Evolutionary conservation across 2,888 invertebrate genomes (phyloP).

Genomic region (Aspidiotus rigidus): DNA sequence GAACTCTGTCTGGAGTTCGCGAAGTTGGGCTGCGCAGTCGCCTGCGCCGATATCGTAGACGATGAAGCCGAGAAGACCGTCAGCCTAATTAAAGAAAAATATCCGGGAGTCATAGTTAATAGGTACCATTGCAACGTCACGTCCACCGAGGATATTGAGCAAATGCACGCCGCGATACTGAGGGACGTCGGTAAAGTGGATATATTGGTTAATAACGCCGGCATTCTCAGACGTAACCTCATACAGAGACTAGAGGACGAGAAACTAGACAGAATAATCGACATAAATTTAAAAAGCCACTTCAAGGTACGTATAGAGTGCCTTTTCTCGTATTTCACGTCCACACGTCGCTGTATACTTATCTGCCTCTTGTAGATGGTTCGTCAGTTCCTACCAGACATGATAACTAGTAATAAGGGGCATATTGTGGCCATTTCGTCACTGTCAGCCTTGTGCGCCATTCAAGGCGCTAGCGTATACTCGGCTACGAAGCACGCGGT

Average conservation of each 20-base stretch:
- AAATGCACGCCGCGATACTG: neutral
- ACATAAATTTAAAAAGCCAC: slow-evolving; percentile 4
- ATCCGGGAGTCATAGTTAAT: neutral
- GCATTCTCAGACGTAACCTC: neutral
- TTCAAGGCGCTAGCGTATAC: slow-evolving; percentile 33
- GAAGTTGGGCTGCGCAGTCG: neutral
- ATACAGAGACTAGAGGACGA: neutral
- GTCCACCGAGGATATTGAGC: neutral
- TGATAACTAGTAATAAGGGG: slow-evolving; percentile 76
- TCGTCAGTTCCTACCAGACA: slow-evolving; percentile 79
- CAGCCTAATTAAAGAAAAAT: neutral
- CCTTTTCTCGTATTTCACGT: too few species aligned
- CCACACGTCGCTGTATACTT: too few species aligned
- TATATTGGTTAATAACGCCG: neutral
- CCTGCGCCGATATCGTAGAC: neutral
- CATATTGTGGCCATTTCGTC: slow-evolving; percentile 91
- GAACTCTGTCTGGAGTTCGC: neutral
- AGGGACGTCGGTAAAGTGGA: neutral
- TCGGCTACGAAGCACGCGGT: slow-evolving; percentile 36
- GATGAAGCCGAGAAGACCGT: neutral
- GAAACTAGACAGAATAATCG: neutral
- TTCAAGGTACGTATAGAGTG: neutral
- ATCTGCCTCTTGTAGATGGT: slow-evolving; percentile 54
- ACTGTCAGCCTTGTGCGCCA: slow-evolving; percentile 66
- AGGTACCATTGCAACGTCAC: slow-evolving; percentile 2